phyloP scores from a whole-genome alignment of 2,797 vertebrate genomes.

The Danionella dracula region DNA sequence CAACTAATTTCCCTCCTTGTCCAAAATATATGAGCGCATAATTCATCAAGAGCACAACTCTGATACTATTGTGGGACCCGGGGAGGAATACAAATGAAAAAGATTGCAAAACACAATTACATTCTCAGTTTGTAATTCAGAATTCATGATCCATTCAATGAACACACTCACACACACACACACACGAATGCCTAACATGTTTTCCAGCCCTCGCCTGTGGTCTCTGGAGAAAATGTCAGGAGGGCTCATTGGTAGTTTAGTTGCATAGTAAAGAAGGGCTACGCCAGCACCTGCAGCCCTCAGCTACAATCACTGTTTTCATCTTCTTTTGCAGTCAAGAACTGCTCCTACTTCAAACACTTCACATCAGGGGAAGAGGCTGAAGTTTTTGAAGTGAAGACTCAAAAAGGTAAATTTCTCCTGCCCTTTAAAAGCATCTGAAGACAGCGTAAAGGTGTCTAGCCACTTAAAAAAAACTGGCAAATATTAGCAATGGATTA shows the following conservation, averaged over 20 bases:
- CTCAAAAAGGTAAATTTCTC: conserved; percentile 84
- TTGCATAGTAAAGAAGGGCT: conserved; percentile 13
- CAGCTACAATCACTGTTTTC: conserved; percentile 44
- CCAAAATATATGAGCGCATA: neutral
- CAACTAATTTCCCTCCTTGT: neutral
- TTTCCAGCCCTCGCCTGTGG: too few relatives aligned
- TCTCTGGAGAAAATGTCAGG: conserved; percentile 34
- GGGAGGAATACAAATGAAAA: neutral
- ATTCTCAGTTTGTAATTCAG: neutral
- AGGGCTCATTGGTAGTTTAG: conserved; percentile 34
- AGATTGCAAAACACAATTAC: too few relatives aligned
- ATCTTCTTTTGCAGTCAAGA: conserved; percentile 72
- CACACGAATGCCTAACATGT: conserved; percentile 17
- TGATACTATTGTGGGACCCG: neutral
- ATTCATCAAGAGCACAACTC: neutral
- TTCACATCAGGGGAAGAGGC: conserved; percentile 91
- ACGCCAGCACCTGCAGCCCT: conserved; percentile 36
- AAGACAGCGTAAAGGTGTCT: neutral
- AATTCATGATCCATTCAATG: neutral
- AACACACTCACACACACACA: neutral
- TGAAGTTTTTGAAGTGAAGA: conserved; percentile 92
- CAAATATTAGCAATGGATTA: neutral
- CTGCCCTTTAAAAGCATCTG: conserved; percentile 2
- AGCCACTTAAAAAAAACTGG: neutral
- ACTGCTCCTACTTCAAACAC: conserved; percentile 97